Evolutionary conservation across 2,797 vertebrate genomes (phyloP), one percentile per base, ranked within the genome.

Genomic region (Sebastolobus altivelis): DNA sequence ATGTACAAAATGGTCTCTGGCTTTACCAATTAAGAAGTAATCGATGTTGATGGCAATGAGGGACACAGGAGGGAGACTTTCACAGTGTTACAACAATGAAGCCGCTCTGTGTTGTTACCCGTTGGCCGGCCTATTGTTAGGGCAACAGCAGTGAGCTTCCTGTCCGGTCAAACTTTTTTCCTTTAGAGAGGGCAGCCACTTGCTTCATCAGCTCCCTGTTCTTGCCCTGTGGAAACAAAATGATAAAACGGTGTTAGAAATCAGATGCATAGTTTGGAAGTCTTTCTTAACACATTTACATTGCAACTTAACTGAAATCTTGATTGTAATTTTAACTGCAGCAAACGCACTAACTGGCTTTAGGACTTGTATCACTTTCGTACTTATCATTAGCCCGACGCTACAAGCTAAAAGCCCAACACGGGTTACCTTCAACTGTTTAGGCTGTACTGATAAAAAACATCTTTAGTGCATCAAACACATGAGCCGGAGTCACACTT

Each of bases 181-280:
- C 99, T 95, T 99, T 99, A 7, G 99, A 99, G 86, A 99, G 95
- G 2, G 98, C 97, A 49, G 99, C 98, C 27, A 99, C 98, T 94
- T 99, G 99, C 88, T 99, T 99, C 96, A 99, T 96, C 87, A 99
- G 93, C 93, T 99, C 99, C 89, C 99, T 96, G 96, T 99, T 99
- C 95, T 99, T 99, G 77, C 96, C 90, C 99, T 99, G 95, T 79
- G 93, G 71, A 84, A 68, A 85, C 52, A 74, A 77, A 54, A 84
- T 25, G 4, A 72, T 10, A 2, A 25, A 18, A 72, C 0, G 3
- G 7, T 37, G 65, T 61, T 37, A 79, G 52, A 75, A 68, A 65
- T 6, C 0, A 43, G 0, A 77, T 27, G 1, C 8, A 61, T 8
- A 14, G 14, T 40, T 29, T 5, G 5, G 7, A 25, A 49, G 46